A percentile compares a stretch with the other conserved stretches of the same genome.
Evolutionary conservation across 1,140 invertebrate species (phyloP).

Genomic region (Drosophila tropicalis): DNA sequence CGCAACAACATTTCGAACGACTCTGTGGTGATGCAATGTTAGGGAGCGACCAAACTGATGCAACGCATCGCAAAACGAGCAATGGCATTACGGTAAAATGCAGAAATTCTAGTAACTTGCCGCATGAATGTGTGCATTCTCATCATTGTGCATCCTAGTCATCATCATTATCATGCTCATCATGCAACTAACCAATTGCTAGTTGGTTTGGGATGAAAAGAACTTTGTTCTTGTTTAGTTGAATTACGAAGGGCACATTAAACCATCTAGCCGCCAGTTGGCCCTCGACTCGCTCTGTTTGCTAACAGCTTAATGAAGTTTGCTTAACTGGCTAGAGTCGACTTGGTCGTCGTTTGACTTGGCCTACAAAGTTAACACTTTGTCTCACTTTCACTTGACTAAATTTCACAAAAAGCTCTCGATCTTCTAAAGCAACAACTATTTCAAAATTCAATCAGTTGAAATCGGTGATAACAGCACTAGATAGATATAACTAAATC

Average conservation of each 20-base stretch:
- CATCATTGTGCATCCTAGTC: slow-evolving; percentile 21
- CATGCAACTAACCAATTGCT: slow-evolving; percentile 3
- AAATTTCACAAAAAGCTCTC: slow-evolving; percentile 30
- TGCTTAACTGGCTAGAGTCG: slow-evolving; percentile 36
- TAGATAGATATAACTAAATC: too few relatives aligned
- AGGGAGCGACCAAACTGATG: slow-evolving; percentile 33
- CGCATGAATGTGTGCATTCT: slow-evolving; percentile 31
- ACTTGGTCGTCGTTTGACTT: slow-evolving; percentile 44
- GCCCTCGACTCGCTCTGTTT: slow-evolving; percentile 45
- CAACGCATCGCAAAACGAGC: background rate
- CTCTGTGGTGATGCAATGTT: slow-evolving; percentile 50
- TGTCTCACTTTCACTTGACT: slow-evolving; percentile 53
- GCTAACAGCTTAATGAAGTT: slow-evolving; percentile 62
- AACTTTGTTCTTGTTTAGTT: slow-evolving; percentile 61
- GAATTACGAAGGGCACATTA: slow-evolving; percentile 58
- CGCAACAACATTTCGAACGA: slow-evolving; percentile 28
- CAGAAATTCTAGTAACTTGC: slow-evolving; percentile 43
- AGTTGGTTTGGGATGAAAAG: slow-evolving; percentile 33
- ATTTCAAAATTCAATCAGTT: background rate
- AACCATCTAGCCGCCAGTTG: slow-evolving; percentile 14
- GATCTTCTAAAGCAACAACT: background rate
- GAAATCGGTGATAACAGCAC: background rate
- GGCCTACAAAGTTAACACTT: slow-evolving; percentile 27
- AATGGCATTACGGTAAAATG: slow-evolving; percentile 50
- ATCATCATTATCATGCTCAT: background rate